Evolutionary conservation across 1,140 invertebrate species (phyloP).

Genomic region (Drosophila eugracilis): DNA sequence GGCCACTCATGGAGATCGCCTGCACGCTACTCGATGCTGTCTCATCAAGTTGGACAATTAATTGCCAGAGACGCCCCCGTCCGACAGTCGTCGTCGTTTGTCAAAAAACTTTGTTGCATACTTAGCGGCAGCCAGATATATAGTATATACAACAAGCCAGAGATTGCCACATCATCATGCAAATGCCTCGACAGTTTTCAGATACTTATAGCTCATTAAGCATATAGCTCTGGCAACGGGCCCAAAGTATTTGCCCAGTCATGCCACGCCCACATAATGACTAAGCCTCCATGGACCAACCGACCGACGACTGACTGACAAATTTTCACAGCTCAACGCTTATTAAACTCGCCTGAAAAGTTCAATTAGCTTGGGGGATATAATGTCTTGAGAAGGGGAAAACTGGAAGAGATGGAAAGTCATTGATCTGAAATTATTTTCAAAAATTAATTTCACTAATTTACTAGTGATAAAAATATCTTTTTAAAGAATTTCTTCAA

Average conservation of each 20-base stretch:
- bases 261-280: constrained; percentile 67
- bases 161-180: constrained; percentile 43
- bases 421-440: neutral
- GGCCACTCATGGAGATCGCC: constrained; percentile 33
- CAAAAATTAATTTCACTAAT: neutral
- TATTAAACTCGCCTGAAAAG: constrained; percentile 54
- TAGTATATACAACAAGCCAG: constrained; percentile 30
- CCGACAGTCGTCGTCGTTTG: constrained; percentile 64
- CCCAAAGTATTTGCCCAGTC: constrained; percentile 46
- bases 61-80: constrained; percentile 59
- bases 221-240: constrained; percentile 33
- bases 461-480: no score
- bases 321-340: constrained; percentile 60
- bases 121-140: constrained; percentile 54
- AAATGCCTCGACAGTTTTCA: constrained; percentile 55
- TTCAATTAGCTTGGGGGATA: constrained; percentile 45
- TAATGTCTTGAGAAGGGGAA: neutral
- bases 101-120: constrained; percentile 80
- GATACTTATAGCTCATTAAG: constrained; percentile 82
- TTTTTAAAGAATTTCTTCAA: no score
- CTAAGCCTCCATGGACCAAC: constrained; percentile 2
- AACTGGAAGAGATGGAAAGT: neutral
- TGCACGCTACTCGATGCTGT: constrained; percentile 33
- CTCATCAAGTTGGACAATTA: constrained; percentile 59
- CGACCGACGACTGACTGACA: constrained; percentile 65